Evolutionary conservation across 2,113 vertebrate genomes (phyloP).

Genomic region (Melierax canorus): DNA sequence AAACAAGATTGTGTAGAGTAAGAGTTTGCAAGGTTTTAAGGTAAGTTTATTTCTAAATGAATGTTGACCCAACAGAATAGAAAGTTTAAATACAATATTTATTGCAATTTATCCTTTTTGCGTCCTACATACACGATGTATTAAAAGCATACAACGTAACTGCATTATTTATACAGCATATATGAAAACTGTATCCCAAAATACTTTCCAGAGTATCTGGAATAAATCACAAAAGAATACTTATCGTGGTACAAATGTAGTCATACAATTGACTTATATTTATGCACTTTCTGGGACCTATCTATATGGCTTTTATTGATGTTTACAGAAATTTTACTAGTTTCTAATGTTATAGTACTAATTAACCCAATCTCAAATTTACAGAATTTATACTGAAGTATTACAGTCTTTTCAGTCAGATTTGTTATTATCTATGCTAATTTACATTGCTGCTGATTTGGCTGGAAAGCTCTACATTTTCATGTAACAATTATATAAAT

Average conservation of each 20-base stretch:
- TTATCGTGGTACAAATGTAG: conserved; percentile 9
- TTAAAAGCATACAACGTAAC: conserved; percentile 28
- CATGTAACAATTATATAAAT: background rate
- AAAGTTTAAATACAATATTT: conserved; percentile 19
- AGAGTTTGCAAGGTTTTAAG: background rate
- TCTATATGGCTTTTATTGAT: background rate
- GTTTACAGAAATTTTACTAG: background rate
- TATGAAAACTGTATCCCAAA: conserved; percentile 54
- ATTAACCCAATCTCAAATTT: background rate
- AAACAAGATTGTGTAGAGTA: background rate
- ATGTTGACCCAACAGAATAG: background rate
- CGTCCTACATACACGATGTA: background rate
- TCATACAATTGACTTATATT: conserved; percentile 48
- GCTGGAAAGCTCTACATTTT: background rate
- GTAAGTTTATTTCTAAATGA: background rate
- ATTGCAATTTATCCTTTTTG: conserved; percentile 18
- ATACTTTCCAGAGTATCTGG: conserved; percentile 24
- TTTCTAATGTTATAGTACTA: background rate
- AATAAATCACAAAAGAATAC: conserved; percentile 30
- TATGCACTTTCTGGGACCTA: background rate
- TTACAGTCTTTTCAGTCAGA: background rate
- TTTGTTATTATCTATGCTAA: background rate
- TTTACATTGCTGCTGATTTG: background rate
- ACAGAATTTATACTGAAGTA: background rate
- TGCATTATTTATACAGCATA: background rate